phyloP scores from a whole-genome alignment of 2,888 invertebrate genomes.

The Tetheella fluctuosa region DNA sequence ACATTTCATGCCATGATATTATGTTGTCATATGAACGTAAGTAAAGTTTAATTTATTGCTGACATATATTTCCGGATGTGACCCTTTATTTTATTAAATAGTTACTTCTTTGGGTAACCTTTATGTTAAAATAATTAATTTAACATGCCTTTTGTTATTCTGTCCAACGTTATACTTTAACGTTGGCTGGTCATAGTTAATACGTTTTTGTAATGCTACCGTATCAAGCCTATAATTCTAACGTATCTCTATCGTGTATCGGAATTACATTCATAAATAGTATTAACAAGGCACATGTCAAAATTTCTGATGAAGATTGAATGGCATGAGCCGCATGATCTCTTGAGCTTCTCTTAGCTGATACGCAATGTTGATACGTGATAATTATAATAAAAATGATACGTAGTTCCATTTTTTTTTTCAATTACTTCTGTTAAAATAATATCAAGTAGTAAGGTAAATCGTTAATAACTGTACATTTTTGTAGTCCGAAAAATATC shows the following conservation, averaged over 20 bases:
- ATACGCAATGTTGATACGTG: slow-evolving; percentile 5
- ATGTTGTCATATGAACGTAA: not conserved
- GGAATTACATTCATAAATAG: slow-evolving; percentile 2
- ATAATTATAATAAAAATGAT: not conserved
- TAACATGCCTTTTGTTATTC: not conserved
- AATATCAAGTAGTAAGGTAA: slow-evolving; percentile 11
- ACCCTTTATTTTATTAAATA: not conserved
- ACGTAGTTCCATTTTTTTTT: not conserved
- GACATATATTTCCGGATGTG: not conserved
- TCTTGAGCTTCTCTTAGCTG: not conserved
- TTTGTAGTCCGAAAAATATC: slow-evolving; percentile 59
- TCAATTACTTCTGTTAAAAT: not conserved
- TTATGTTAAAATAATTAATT: not conserved
- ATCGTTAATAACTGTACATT: slow-evolving; percentile 25
- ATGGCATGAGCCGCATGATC: not conserved
- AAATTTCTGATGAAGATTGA: not conserved
- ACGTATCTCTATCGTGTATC: not conserved
- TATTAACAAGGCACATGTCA: slow-evolving; percentile 8
- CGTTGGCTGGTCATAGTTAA: not conserved
- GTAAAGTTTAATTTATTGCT: not conserved
- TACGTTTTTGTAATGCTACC: not conserved
- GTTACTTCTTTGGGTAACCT: not conserved
- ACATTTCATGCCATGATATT: slow-evolving; percentile 5
- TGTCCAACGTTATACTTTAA: not conserved
- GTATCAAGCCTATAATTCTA: not conserved